Conservation (phyloP, 2,888 invertebrate species). For the Conistra vaccinii region DNA sequence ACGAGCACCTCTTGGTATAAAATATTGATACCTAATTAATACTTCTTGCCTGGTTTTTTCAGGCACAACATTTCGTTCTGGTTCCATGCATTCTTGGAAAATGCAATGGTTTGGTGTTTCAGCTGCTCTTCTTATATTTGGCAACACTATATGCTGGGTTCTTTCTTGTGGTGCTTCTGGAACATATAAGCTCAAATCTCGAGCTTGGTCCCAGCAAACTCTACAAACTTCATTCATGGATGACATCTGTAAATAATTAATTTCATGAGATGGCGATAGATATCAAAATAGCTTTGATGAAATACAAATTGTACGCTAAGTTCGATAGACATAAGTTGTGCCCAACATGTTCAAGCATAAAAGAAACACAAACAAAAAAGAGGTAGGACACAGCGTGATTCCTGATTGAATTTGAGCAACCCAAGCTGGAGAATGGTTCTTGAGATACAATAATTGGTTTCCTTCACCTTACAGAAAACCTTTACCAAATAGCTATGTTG, state of each 20-base stretch:
- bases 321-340: neutral
- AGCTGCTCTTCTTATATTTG: neutral
- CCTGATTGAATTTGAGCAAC: no score
- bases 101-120: no score
- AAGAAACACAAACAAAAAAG: no score
- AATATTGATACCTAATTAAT: no score
- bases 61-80: no score
- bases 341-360: neutral
- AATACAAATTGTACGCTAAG: neutral
- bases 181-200: constrained; percentile 11
- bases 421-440: constrained; percentile 1
- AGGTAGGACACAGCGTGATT: no score
- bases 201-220: constrained; percentile 33
- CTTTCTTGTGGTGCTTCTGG: constrained; percentile 14
- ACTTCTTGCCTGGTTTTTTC: no score
- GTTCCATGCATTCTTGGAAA: no score
- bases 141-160: neutral
- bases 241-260: constrained; percentile 24
- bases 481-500: neutral
- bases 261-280: no score
- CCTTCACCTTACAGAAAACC: constrained; percentile 1
- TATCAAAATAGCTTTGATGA: neutral
- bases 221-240: constrained; percentile 42
- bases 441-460: neutral
- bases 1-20: no score